Conservation (phyloP, 2,888 invertebrate genomes). For the Adelognathus sp. region DNA sequence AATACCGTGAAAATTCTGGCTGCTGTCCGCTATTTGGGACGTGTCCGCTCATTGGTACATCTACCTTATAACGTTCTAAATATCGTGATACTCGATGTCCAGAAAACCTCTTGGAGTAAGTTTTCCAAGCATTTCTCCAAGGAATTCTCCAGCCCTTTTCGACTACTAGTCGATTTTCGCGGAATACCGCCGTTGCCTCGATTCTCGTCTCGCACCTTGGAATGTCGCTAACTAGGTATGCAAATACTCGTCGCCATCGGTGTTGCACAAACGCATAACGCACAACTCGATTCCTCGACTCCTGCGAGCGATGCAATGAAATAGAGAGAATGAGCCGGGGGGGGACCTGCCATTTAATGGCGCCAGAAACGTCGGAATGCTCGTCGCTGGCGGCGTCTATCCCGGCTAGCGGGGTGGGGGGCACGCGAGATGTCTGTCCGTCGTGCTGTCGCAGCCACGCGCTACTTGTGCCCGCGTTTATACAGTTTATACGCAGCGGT, state of each 20-base stretch:
- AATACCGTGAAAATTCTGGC: no score
- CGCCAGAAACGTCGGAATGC: constrained; percentile 67
- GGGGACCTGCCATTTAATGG: constrained; percentile 67
- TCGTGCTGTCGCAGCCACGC: constrained; percentile 34
- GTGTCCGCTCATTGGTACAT: no score
- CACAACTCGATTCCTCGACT: constrained; percentile 18
- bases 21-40: no score
- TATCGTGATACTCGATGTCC: background rate
- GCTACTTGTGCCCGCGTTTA: constrained; percentile 25
- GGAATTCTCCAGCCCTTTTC: constrained; percentile 42
- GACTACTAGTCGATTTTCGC: constrained; percentile 30
- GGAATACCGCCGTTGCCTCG: constrained; percentile 1
- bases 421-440: constrained; percentile 32
- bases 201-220: constrained; percentile 59
- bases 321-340: constrained; percentile 18
- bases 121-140: no score
- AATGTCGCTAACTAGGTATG: constrained; percentile 73
- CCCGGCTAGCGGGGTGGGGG: background rate
- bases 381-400: constrained; percentile 31
- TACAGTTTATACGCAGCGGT: constrained; percentile 23
- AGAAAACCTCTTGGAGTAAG: background rate
- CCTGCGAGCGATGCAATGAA: constrained; percentile 56
- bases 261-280: constrained; percentile 13
- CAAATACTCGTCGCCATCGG: constrained; percentile 65
- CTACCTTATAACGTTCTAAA: background rate